A percentile compares a stretch with the other conserved stretches of the same genome.
These are phyloP conservation scores for Temnothorax ravouxi DNA, from an alignment of 2,888 invertebrate species.

Conservation along the genomic window DNA sequence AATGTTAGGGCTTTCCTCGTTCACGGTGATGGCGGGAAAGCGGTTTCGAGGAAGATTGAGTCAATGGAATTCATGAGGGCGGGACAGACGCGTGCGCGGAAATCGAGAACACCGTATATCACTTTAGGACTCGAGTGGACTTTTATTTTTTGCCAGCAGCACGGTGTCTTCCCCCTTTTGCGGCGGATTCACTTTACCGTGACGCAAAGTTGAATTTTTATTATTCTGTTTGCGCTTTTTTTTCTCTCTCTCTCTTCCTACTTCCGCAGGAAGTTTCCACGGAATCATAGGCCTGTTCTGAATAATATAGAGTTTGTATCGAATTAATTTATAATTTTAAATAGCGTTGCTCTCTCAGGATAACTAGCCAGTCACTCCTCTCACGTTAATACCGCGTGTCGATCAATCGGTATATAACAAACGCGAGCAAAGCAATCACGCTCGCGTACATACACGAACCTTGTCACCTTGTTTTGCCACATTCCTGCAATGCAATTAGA, in stretches of 20 bases:
- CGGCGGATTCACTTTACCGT: constrained; percentile 71
- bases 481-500: constrained; percentile 42
- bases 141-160: constrained; percentile 73
- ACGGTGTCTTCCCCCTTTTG: constrained; percentile 71
- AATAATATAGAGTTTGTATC: neutral
- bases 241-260: too few species aligned
- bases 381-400: neutral
- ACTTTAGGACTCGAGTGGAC: constrained; percentile 81
- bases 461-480: constrained; percentile 35
- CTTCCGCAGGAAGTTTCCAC: constrained; percentile 7
- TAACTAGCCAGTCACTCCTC: neutral
- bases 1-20: neutral
- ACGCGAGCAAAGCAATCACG: constrained; percentile 24
- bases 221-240: constrained; percentile 70
- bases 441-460: constrained; percentile 2
- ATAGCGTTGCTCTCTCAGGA: neutral
- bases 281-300: neutral
- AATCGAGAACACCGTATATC: constrained; percentile 76
- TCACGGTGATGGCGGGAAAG: constrained; percentile 24
- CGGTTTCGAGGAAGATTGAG: constrained; percentile 61
- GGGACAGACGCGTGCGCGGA: constrained; percentile 65
- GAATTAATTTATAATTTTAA: constrained; percentile 1
- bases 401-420: constrained; percentile 13
- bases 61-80: constrained; percentile 80
- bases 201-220: constrained; percentile 79